A percentile compares a stretch with the other conserved stretches of the same genome.
Evolutionary conservation across 2,888 invertebrate species (phyloP).

Genomic region (Drosophila vallismaia): DNA sequence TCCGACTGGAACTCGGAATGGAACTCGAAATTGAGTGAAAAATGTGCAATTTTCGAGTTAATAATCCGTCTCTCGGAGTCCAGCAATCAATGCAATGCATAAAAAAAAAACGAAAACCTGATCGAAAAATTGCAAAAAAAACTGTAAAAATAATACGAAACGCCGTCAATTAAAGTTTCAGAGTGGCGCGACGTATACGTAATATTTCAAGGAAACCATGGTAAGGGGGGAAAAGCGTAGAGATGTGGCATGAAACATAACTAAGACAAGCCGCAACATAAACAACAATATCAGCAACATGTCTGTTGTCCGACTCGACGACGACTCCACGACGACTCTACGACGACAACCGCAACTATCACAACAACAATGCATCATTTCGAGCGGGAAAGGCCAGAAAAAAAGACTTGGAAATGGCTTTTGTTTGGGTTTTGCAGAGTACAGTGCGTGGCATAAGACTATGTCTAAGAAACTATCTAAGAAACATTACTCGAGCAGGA

Average conservation of each 20-base stretch:
- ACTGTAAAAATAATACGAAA: slow-evolving; percentile 19
- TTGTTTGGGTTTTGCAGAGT: slow-evolving; percentile 7
- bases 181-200: slow-evolving; percentile 32
- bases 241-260: slow-evolving; percentile 17
- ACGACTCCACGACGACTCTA: not conserved
- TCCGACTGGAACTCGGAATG: no score
- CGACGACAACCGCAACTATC: slow-evolving; percentile 12
- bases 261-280: slow-evolving; percentile 28
- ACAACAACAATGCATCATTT: slow-evolving; percentile 15
- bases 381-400: slow-evolving; percentile 25
- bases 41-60: slow-evolving; percentile 39
- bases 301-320: not conserved
- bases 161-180: slow-evolving; percentile 42
- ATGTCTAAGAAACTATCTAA: no score
- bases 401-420: slow-evolving; percentile 35
- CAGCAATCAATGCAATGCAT: slow-evolving; percentile 5
- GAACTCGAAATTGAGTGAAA: slow-evolving; percentile 38
- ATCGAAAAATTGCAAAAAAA: slow-evolving; percentile 13
- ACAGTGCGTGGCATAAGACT: slow-evolving; percentile 8
- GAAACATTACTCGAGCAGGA: no score
- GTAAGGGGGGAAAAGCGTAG: not conserved
- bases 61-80: slow-evolving; percentile 22
- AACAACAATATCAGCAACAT: slow-evolving; percentile 33
- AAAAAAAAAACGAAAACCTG: slow-evolving; percentile 4
- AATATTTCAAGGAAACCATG: slow-evolving; percentile 25